Evolutionary conservation across 2,113 vertebrate genomes (phyloP).

Genomic region (Ammodytes dubius): DNA sequence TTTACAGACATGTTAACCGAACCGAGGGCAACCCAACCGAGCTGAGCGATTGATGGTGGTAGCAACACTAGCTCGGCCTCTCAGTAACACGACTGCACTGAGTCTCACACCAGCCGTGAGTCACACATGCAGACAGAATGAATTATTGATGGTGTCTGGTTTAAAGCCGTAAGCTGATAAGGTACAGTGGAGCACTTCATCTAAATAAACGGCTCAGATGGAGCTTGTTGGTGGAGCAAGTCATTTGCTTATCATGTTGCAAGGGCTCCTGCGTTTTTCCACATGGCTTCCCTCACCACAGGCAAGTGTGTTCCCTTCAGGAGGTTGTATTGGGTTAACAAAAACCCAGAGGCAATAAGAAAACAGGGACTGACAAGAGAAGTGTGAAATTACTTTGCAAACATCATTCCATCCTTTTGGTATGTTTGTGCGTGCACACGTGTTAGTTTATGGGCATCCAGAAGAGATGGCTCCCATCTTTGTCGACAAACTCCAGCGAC

Average conservation of each 20-base stretch:
- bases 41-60: conserved; percentile 29
- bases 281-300: conserved; percentile 52
- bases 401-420: conserved; percentile 22
- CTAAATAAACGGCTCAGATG: conserved; percentile 69
- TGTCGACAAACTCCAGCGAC: conserved; percentile 13
- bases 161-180: conserved; percentile 66
- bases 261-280: conserved; percentile 52
- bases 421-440: neutral
- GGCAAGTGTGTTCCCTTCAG: conserved; percentile 32
- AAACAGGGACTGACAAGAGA: conserved; percentile 53
- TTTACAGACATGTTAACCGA: conserved; percentile 40
- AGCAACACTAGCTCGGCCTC: conserved; percentile 30
- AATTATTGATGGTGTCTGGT: conserved; percentile 74
- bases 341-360: conserved; percentile 41
- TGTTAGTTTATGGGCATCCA: conserved; percentile 2
- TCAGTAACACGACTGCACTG: conserved; percentile 26
- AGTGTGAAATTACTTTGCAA: conserved; percentile 69
- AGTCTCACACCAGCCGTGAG: conserved; percentile 43
- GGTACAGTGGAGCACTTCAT: conserved; percentile 66
- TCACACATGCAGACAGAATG: conserved; percentile 61
- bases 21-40: conserved; percentile 14
- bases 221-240: conserved; percentile 28
- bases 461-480: conserved; percentile 7
- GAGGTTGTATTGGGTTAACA: conserved; percentile 41
- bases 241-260: conserved; percentile 48